Conservation (phyloP, 2,113 vertebrate genomes). For the Marcusenius ussheri region DNA sequence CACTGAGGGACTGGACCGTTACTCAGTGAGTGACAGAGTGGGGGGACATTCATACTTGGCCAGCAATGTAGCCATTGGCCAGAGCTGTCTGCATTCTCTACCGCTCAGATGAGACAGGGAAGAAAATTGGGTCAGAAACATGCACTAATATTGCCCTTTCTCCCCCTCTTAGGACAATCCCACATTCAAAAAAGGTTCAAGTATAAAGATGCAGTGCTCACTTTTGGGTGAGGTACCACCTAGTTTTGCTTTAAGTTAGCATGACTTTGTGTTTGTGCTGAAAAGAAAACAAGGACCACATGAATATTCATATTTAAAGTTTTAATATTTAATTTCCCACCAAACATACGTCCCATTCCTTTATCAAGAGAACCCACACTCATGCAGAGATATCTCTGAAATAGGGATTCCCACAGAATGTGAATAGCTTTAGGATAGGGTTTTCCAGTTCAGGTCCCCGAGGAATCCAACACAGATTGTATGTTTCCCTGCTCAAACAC, state of each 20-base stretch:
- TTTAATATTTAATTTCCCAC: background rate
- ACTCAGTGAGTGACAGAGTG: background rate
- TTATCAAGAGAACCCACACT: background rate
- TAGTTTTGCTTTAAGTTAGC: background rate
- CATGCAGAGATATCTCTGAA: background rate
- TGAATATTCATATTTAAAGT: background rate
- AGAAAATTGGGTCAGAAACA: background rate
- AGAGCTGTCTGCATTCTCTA: background rate
- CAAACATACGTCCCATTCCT: background rate
- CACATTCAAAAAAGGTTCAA: background rate
- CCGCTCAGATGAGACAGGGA: background rate
- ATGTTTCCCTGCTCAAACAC: background rate
- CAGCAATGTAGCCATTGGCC: background rate
- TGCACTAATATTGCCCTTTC: background rate
- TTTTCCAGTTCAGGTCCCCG: background rate
- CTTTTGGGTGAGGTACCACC: background rate
- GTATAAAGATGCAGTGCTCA: background rate
- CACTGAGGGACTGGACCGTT: background rate
- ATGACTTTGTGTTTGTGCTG: background rate
- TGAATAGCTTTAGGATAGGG: background rate
- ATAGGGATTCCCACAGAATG: background rate
- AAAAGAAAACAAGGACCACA: background rate
- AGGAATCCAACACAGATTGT: background rate
- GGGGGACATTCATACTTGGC: background rate
- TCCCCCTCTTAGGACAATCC: background rate